Evolutionary conservation across 2,888 invertebrate species (phyloP), one percentile per base, ranked within the genome.

Genomic region (Cheilosia urbana): DNA sequence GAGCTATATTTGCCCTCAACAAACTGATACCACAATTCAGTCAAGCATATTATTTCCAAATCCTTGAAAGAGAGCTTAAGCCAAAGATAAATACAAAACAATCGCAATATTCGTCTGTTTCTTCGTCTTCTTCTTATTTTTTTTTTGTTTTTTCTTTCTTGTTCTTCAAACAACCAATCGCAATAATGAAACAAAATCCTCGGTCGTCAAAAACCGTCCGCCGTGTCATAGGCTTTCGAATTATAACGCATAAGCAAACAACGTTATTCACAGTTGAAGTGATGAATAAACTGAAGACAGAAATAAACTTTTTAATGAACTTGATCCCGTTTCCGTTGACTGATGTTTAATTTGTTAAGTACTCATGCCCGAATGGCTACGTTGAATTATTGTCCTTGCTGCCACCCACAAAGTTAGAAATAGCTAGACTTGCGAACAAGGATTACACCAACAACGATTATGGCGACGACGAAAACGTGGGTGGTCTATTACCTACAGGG

Each of bases 241-340:
- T 51, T 51, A 69, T 69, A 77, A 69, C 65, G 68, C 47, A 68
- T 60, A 58, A 65, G 53, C 68, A 77, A 77, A 69, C 69, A 77
- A 51, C 53, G 15, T 77, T 77, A 77, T 69, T 77, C 62, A 77
- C 69, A 47, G 62, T 51, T 69, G 77, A 77, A 77, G 69, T 77
- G 77, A 77, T 62, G 69, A 77, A 69, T 47, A 69, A 77, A 77
- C 62, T 69, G 55, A 17, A 47, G n/a, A 30, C 51, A 69, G 51
- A 69, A 69, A 60, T 77, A 77, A 77, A 77, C 77, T 77, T 77
- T 77, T 77, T 77, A 77, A 77, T 77, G 69, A 77, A 77, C 47
- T 77, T 62, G 77, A 55, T 62, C 62, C 65, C 58, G 47, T 47
- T 53, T 69, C 53, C 57, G 45, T 53, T 34, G 45, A 69, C 42